Evolutionary conservation across 1,140 invertebrate genomes (phyloP), one percentile per base, ranked within the genome.

Genomic region (Cydia amplana): DNA sequence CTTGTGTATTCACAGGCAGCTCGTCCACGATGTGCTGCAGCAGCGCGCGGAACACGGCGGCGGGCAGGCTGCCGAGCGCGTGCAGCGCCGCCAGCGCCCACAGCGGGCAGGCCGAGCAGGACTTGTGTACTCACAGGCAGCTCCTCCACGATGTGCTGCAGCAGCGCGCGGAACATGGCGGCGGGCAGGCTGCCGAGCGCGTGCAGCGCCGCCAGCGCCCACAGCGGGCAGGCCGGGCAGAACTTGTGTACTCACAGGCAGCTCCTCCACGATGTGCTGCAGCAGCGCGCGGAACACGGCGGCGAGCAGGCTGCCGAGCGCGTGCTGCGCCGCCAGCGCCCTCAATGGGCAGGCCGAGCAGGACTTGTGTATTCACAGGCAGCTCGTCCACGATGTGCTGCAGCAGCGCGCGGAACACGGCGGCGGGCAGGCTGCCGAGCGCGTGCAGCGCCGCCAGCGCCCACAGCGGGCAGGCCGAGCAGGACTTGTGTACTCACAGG

Each of bases 21-120:
- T 90, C 85, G 7, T 91, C 85, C 23, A 87, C 77, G 0, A 91
- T 80, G 28, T 85, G 86, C 12, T 85, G 83, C 70, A 92, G 77
- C 16, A 92, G 75, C 0, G 63, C 79, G 36, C 85, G 82, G 83
- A 91, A 91, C 16, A 88, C 77, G 0, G 79, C 80, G 0, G 85
- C 83, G 0, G 91, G 89, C 0, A 92, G 82, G 40, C 82, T 85
- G 77, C 87, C 79, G 18, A 90, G 74, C 0, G 89, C 89, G 74
- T 92, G 87, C 4, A 92, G 81, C 1, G 82, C 91, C 0, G 91
- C 88, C 72, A 92, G 70, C 14, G 88, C 89, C 91, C 89, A 91
- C 51, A 92, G 74, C 4, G 91, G 91, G 43, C 89, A 91, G 76
- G 14, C 46, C 3, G 16, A 51, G 60, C 18, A 23, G n/a, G 2